Base-by-base conservation (phyloP, 2,797 vertebrate species). In the Poecilia velifera region DNA sequence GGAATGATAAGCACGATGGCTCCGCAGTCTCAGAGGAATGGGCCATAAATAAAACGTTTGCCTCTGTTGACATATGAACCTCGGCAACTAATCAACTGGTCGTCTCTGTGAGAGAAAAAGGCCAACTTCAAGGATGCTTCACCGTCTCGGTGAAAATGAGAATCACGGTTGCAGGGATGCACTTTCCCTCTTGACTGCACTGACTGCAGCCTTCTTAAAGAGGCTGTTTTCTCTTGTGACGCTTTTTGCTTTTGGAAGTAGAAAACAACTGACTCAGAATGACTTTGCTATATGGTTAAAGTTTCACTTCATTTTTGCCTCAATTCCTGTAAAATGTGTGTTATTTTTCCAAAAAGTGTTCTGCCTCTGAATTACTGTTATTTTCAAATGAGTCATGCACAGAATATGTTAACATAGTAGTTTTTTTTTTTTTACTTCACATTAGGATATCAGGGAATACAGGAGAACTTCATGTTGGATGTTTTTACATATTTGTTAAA, bases 61-160 rank as follows among this genome's bases (percentile, higher is more conserved):
- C 80, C 84, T 72, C 45, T 18, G 59, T 73, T 76, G 81, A 89
- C 84, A 86, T 86, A 66, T 66, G 76, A 68, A 87, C 84, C 82
- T 79, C 77, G 81, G 86, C 82, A 87, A 62, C 76, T 77, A 75
- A 88, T 91, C 89, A 91, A 81, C 80, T 81, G 74, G 59, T 87
- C 89, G 76, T 82, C 53, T 74, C 74, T 68, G 78, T 20, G 78
- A 88, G 73, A 92, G 86, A 90, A 89, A 90, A 88, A 86, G 31
- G 73, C 62, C 3, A 47, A 53, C 85, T 47, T 41, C 5, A 75
- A 87, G 82, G 86, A 79, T 70, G 43, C 77, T 79, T 76, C 73
- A 74, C 78, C 87, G 89, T 90, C 77, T 87, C 59, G 85, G 90
- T 92, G 86, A 94, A 94, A 94, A 89, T 92, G 83, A 88, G 64